phyloP scores from a whole-genome alignment of 1,140 invertebrate genomes.

The Venustaconcha ellipsiformis region DNA sequence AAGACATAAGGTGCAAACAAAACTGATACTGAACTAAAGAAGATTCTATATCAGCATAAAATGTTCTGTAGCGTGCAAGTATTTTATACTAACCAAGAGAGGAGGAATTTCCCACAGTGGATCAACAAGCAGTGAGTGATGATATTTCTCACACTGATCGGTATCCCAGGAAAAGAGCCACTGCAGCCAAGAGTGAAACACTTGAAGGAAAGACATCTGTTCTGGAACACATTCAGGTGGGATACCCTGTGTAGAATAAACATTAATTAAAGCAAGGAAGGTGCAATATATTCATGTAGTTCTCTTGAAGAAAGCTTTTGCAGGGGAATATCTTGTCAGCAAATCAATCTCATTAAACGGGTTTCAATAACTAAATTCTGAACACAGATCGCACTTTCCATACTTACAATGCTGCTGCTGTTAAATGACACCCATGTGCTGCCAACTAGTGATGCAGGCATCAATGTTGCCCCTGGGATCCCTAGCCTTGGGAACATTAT shows the following conservation, averaged over 20 bases:
- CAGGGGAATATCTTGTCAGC: no score
- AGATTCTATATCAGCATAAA: background rate
- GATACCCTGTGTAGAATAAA: constrained; percentile 39
- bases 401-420: no score
- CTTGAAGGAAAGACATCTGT: constrained; percentile 37
- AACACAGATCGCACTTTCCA: no score
- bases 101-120: constrained; percentile 62
- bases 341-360: no score
- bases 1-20: background rate
- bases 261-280: no score
- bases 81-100: constrained; percentile 43
- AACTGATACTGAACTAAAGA: background rate
- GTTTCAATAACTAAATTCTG: no score
- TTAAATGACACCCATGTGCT: no score
- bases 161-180: constrained; percentile 55
- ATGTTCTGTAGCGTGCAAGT: background rate
- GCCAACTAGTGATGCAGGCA: no score
- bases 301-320: no score
- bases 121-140: constrained; percentile 54
- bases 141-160: constrained; percentile 56
- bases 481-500: no score
- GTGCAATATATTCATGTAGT: no score
- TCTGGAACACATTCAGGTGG: constrained; percentile 52
- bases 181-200: constrained; percentile 41
- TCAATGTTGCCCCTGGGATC: no score